Evolutionary conservation across 2,888 invertebrate species (phyloP), one percentile per base, ranked within the genome.

Genomic region (Augochlorella aurata): DNA sequence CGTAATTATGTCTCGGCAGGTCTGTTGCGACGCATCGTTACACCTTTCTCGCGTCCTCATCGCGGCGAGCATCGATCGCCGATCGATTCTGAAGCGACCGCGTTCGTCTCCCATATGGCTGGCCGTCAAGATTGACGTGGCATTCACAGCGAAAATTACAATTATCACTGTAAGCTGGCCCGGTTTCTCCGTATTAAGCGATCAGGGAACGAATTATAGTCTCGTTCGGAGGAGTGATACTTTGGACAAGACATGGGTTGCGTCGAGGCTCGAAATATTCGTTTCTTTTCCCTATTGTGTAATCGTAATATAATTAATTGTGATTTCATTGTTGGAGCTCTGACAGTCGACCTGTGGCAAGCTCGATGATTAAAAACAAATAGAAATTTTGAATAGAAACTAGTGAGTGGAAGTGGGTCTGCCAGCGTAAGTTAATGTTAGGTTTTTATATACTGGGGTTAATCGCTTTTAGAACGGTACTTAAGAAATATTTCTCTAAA

Each of bases 1-100:
- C 70, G 49, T 79, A 82, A 82, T 83, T 79, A 76, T 72, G 58
- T 65, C 75, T 63, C 45, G 45, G 24, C 63, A 14, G 47, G 47
- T 29, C 29, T 44, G 45, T 52, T 63, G 54, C 38, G 38, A 16
- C 49, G 58, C 29, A 67, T 61, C 58, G 67, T 29, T 66, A 16
- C 74, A 50, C 18, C 63, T 38, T 38, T 74, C 66, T 67, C 66
- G 2, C 69, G 66, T 54, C 58, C 49, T 65, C 63, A 24, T n/a
- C 65, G 38, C 50, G 52, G 24, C 44, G n/a, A 10, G 49, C 29
- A 50, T 77, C 66, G 52, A 66, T 50, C 75, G 45, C 16, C 2
- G 24, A 44, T 47, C 18, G 18, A 58, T 69, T 58, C 8, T 24
- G 3, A 71, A 12, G n/a, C 66, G 44, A 67, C n/a, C 47, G 29